phyloP scores from a whole-genome alignment of 2,797 vertebrate genomes.

The Gallinago solitaria region DNA sequence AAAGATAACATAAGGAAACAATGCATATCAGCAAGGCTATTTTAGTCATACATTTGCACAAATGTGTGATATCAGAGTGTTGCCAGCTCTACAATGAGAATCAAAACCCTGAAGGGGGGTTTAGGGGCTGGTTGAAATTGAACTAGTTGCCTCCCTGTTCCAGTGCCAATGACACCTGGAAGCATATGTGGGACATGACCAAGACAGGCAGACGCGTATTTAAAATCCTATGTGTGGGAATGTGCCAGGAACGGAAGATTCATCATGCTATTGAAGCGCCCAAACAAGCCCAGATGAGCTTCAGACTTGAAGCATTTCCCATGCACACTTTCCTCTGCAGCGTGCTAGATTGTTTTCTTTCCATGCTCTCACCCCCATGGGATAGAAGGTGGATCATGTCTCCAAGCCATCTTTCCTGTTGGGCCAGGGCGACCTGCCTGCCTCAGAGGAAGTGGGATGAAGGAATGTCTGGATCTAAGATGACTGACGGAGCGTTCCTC shows the following conservation, averaged over 20 bases:
- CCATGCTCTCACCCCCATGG: neutral
- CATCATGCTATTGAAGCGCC: neutral
- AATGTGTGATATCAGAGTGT: neutral
- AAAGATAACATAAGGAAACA: neutral
- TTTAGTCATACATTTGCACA: neutral
- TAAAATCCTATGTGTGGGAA: neutral
- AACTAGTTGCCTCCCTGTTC: no score
- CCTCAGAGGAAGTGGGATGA: neutral
- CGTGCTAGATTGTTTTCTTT: neutral
- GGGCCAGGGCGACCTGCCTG: neutral
- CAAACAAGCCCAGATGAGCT: neutral
- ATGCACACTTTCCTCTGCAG: neutral
- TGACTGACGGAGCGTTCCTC: neutral
- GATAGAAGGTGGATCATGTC: neutral
- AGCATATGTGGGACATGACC: neutral
- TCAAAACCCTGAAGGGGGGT: neutral
- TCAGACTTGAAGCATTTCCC: neutral
- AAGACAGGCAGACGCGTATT: neutral
- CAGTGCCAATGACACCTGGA: neutral
- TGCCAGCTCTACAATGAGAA: neutral
- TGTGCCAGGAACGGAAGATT: neutral
- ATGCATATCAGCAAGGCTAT: neutral
- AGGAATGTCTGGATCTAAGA: slow-evolving; percentile 46
- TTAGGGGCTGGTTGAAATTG: neutral
- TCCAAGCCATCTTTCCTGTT: slow-evolving; percentile 16